Evolutionary conservation across 2,888 invertebrate species (phyloP).

Genomic region (Hydraecia micacea): DNA sequence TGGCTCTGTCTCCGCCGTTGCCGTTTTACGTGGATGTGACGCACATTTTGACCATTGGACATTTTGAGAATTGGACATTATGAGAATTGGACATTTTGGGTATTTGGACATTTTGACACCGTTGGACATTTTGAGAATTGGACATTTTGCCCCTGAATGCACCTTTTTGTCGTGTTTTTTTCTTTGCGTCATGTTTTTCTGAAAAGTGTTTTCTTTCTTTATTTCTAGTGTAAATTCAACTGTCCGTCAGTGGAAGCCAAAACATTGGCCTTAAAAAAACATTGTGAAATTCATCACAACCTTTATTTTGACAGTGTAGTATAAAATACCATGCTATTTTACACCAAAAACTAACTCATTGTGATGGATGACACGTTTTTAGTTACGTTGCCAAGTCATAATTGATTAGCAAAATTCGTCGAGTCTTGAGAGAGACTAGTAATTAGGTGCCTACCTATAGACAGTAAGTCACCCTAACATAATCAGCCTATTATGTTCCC

Average conservation of each 20-base stretch:
- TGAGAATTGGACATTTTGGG: no score
- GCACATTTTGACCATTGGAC: no score
- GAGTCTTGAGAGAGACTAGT: not conserved
- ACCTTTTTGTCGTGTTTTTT: no score
- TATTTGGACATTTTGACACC: no score
- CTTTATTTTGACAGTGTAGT: not conserved
- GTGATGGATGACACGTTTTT: slow-evolving; percentile 1
- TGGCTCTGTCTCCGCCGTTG: not conserved
- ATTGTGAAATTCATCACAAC: not conserved
- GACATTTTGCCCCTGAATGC: no score
- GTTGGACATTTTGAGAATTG: no score
- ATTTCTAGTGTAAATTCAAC: not conserved
- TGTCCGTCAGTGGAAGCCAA: no score
- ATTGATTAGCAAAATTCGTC: not conserved
- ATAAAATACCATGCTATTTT: not conserved
- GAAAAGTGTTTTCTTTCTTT: not conserved
- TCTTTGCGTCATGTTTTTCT: no score
- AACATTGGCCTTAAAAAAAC: not conserved
- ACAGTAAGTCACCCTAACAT: not conserved
- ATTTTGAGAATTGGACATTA: no score
- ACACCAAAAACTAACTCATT: not conserved
- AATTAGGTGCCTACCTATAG: not conserved
- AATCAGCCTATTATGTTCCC: no score
- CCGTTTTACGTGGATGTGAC: not conserved
- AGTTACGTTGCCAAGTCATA: not conserved